Conservation (phyloP, 2,797 vertebrate species). For the Limnodromus scolopaceus region DNA sequence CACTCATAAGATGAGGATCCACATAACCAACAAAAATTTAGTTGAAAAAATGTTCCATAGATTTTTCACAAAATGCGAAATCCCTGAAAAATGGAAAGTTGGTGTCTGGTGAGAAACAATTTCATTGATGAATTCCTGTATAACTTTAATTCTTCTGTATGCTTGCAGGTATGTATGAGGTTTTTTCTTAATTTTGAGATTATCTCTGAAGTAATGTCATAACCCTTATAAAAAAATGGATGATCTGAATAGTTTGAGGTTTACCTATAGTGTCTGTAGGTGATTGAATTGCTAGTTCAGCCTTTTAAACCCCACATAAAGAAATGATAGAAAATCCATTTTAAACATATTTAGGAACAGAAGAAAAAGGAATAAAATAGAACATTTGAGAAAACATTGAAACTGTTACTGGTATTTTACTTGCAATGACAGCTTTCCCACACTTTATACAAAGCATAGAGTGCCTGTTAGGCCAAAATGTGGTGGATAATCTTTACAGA, state of each 20-base stretch:
- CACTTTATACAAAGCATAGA: constrained; percentile 30
- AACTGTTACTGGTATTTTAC: constrained; percentile 26
- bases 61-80: not conserved
- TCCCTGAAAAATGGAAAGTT: not conserved
- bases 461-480: constrained; percentile 34
- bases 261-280: not conserved
- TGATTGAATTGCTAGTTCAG: not conserved
- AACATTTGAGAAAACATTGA: constrained; percentile 8
- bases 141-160: not conserved
- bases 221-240: not conserved
- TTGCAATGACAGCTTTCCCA: constrained; percentile 55
- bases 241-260: not conserved
- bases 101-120: not conserved
- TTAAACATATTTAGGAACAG: not conserved
- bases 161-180: not conserved
- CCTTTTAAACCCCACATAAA: not conserved
- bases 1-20: not conserved
- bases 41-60: not conserved
- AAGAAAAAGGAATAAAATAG: constrained; percentile 3
- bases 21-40: not conserved
- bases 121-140: not conserved
- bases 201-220: not conserved
- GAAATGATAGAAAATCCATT: constrained; percentile 9
- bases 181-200: not conserved
- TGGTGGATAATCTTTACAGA: constrained; percentile 28